Base-by-base conservation (phyloP, 2,888 invertebrate species). In the Melangyna quadrimaculata region DNA sequence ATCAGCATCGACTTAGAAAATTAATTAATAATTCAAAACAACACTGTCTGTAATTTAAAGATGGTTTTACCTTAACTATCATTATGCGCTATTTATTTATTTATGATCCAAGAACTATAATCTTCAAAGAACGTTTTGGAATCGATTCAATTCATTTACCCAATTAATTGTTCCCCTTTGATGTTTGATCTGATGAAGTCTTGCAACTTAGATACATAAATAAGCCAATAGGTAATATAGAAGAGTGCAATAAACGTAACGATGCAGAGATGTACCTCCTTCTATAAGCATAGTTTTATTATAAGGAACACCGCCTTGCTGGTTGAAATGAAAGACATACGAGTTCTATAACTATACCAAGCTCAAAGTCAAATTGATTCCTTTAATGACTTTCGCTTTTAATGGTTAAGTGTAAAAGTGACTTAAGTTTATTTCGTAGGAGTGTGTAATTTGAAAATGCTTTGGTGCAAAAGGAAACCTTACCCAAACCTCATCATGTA, bases 111-210 rank as follows among this genome's bases (percentile, higher is more conserved):
- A 3, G 43, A 17, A 43, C n/a, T 1, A 12, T n/a, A 8, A 37
- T 37, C 17, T 0, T 43, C 59, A 59, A 37, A 53, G 57, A 55
- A 70, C 48, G 32, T 65, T 71, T 40, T 77, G 29, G 48, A 72
- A 57, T 82, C 70, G 71, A 82, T 77, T 72, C 69, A 63, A 78
- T 78, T 78, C 73, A 78, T 61, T 70, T 73, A 78, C 73, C 73
- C 69, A 78, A 82, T 82, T 73, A 78, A 82, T 82, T 73, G 78
- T 82, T 69, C 78, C 32, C 35, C 27, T 17, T 29, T 55, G 29
- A 45, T 61, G n/a, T 17, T 29, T 55, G 29, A 45, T 61, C 69
- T 57, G 63, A 77, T 53, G 69, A 48, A 24, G 9, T 0, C 45
- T 48, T 48, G 22, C 14, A 43, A 43, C 6, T 2, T 35, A 27